Conservation (phyloP, 2,113 vertebrate species). For the Mobula birostris region DNA sequence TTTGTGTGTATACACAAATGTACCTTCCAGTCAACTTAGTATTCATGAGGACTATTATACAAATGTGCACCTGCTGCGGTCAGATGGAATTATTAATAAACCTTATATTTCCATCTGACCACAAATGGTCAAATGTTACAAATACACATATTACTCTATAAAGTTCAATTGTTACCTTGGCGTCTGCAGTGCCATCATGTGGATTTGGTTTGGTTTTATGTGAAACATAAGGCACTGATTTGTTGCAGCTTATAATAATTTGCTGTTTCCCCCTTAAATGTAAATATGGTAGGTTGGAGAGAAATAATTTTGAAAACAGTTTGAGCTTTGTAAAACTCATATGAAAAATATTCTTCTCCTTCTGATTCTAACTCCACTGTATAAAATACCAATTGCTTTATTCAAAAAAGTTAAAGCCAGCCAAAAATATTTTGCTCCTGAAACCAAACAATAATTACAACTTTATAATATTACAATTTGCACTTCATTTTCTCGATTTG, state of each 20-base stretch:
- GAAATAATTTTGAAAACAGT: background rate
- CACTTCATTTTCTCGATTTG: conserved; percentile 43
- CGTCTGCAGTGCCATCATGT: conserved; percentile 31
- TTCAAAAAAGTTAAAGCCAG: background rate
- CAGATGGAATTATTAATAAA: background rate
- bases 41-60: background rate
- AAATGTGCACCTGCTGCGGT: background rate
- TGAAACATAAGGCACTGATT: background rate
- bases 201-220: background rate
- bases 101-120: too few species aligned
- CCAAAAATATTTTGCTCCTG: background rate
- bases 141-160: background rate
- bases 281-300: background rate
- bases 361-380: background rate
- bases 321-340: background rate
- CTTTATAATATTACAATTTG: background rate
- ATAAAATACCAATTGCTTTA: background rate
- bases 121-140: too few species aligned
- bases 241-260: background rate
- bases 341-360: conserved; percentile 2
- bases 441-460: conserved; percentile 30
- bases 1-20: background rate
- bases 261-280: background rate
- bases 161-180: background rate
- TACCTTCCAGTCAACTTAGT: background rate